Base-by-base conservation (phyloP, 2,888 invertebrate genomes). In the Plutella xylostella region DNA sequence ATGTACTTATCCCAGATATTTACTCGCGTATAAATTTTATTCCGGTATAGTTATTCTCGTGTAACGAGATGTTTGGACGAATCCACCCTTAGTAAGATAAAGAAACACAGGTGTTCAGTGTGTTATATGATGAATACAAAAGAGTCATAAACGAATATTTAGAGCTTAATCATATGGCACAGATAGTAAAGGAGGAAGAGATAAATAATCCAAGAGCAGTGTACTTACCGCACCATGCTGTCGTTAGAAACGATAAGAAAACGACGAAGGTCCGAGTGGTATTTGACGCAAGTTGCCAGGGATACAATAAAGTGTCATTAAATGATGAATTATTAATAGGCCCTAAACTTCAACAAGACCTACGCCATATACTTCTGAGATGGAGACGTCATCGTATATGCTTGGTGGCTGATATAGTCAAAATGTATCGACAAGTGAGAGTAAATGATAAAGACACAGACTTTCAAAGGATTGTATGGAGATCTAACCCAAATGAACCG, bases 361-460 rank as follows among this genome's bases (percentile, higher is more conserved):
- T 61, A 14, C 49, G 57, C 35, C 42, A 48, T 18, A 45, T 62
- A 1, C 25, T 61, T 17, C 50, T 58, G 45, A 42, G 57, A 45
- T 61, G 55, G 51, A 39, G 58, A 21, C 49, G 43, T 12, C 45
- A 59, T 19, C 41, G 25, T 2, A 31, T 61, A 3, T 56, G 53
- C 15, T 54, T 58, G 20, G 53, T 53, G 0, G 45, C 53, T 11
- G 58, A 58, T 28, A 53, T 60, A 4, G 17, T 46, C 31, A 56
- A 60, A 45, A 63, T 65, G 61, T 65, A 60, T 28, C 39, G 60
- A 22, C 49, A 51, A 49, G 49, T 62, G 20, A 42, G 49, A 14
- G 43, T 61, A 4, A 7, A 38, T 15, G 42, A 50, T 4, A 48
- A 54, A 37, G 54, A 63, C 21, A 35, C 50, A 14, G 47, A 55